Conservation (phyloP, 2,797 vertebrate genomes). For the Notolepis coatsorum region DNA sequence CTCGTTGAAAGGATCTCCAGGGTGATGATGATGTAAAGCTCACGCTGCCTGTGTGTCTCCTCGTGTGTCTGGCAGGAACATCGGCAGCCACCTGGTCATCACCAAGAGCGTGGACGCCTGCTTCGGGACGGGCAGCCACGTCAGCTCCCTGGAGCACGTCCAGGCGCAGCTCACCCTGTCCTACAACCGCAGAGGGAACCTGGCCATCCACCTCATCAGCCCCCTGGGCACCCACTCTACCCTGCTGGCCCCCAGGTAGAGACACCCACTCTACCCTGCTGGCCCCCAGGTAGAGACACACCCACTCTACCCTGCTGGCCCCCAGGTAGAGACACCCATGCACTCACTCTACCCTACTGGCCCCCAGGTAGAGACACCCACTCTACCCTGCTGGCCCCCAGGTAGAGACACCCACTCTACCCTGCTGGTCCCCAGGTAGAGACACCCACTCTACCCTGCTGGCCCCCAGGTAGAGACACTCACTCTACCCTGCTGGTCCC, state of each 20-base stretch:
- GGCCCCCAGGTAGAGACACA: slow-evolving; percentile 78
- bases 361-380: not conserved
- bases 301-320: not conserved
- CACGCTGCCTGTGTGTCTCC: no score
- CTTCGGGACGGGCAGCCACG: slow-evolving; percentile 83
- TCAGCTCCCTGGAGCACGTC: slow-evolving; percentile 91
- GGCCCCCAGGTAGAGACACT: no score
- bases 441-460: no score
- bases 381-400: not conserved
- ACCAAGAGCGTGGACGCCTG: slow-evolving; percentile 88
- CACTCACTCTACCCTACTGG: not conserved
- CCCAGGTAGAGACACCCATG: not conserved
- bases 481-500: no score
- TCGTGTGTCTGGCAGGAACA: slow-evolving; percentile 84
- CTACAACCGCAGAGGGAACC: slow-evolving; percentile 95
- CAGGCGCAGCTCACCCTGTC: slow-evolving; percentile 94
- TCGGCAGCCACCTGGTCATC: slow-evolving; percentile 89
- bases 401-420: no score
- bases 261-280: slow-evolving; percentile 36
- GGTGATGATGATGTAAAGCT: no score
- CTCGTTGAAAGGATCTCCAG: no score
- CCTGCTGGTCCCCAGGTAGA: no score
- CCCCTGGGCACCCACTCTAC: slow-evolving; percentile 95
- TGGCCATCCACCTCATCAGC: slow-evolving; percentile 94
- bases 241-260: slow-evolving; percentile 92